These are phyloP conservation scores for Protonemura montana DNA, from an alignment of 2,888 invertebrate species.

Conservation along the genomic window DNA sequence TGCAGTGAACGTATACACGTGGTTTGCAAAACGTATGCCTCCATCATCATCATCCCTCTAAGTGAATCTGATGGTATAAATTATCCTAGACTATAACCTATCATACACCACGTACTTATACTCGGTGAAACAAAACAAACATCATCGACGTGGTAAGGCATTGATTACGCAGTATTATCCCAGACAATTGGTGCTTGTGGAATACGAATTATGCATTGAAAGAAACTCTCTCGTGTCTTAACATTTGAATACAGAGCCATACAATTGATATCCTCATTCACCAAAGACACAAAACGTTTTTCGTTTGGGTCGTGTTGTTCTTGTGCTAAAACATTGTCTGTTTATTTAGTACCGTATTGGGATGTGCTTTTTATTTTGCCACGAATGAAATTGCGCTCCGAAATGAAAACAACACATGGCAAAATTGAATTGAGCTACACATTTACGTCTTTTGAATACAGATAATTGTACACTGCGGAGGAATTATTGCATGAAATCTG, in stretches of 20 bases:
- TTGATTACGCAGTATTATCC: not conserved
- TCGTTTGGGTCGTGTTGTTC: not conserved
- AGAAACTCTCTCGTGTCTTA: not conserved
- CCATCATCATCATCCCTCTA: not conserved
- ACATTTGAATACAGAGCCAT: conserved; percentile 7
- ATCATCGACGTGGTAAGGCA: not conserved
- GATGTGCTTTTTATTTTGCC: not conserved
- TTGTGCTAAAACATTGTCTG: conserved; percentile 18
- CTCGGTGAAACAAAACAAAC: not conserved
- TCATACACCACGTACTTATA: not conserved
- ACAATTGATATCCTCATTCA: conserved; percentile 36
- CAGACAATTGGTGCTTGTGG: conserved; percentile 7
- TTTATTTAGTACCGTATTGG: conserved; percentile 16
- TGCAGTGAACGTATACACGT: not conserved
- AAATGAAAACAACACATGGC: not conserved
- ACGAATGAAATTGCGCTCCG: not conserved
- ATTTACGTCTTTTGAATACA: not conserved
- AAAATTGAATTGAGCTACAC: not conserved
- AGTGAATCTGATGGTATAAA: not conserved
- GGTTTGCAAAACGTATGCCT: not conserved
- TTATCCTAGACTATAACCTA: not conserved
- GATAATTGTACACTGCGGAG: not conserved
- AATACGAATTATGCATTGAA: not conserved
- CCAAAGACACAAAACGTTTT: not conserved
- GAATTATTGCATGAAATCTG: not conserved